Base-by-base conservation (phyloP, 2,888 invertebrate species). In the Drosophila pullipes region DNA sequence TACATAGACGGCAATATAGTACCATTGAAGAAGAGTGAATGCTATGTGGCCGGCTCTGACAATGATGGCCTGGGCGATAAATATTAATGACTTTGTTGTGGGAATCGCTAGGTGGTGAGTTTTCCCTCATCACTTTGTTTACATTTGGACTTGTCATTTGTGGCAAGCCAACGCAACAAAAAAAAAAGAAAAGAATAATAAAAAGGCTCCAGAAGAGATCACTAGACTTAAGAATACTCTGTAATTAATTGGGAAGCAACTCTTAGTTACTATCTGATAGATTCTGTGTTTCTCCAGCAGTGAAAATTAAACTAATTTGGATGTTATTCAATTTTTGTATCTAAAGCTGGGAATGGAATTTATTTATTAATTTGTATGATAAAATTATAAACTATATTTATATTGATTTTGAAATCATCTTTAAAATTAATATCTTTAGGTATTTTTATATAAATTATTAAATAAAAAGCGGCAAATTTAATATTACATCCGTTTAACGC, bases 11-110 rank as follows among this genome's bases (percentile, higher is more conserved):
- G 7, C 47, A 47, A 47, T 53, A 47, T 52, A 22, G 35, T 63
- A 61, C 30, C 28, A 25, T 49, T n/a, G 64, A 13, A 16, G 44
- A 57, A 57, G 55, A 44, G 35, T 41, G 41, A 58, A 44, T 49
- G 69, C 80, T 82, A 75, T 71, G 77, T 82, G 74, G 71, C 70
- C 64, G 52, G n/a, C 9, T 54, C 75, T 68, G 82, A 65, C 78
- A 72, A 70, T 72, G 74, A 83, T 74, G 75, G 66, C 67, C 39
- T 52, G 30, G 41, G 52, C 78, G 76, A 86, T 89, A 85, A 89
- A 86, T 88, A 85, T 84, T 89, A 86, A 85, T 86, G 84, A 71
- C 74, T 68, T 67, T 66, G 69, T 75, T 63, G 65, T 41, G 57
- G 49, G 61, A 61, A 62, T 59, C 63, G 28, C 44, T 60, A 28